Conservation (phyloP, 2,888 invertebrate genomes). For the Chironomus riparius region DNA sequence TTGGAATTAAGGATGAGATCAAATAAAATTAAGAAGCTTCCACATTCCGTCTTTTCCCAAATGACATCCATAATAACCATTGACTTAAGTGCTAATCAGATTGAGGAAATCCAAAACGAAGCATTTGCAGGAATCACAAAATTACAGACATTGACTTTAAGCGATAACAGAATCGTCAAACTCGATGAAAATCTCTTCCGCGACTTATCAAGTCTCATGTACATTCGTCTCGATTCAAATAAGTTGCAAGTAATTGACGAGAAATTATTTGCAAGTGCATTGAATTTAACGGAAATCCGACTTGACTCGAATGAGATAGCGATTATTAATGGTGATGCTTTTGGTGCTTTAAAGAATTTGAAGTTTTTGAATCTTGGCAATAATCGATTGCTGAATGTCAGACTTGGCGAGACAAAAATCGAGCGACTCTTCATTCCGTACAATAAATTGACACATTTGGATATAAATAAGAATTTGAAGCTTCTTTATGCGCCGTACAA, state of each 20-base stretch:
- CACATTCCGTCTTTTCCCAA: not conserved
- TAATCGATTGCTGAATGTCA: not conserved
- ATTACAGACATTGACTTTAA: conserved; percentile 4
- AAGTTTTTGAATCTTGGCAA: conserved; percentile 6
- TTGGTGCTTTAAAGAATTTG: not conserved
- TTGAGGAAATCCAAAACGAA: conserved; percentile 9
- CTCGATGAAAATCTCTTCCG: conserved; percentile 9
- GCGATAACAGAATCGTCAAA: not conserved
- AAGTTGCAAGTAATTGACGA: conserved; percentile 23
- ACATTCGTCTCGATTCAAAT: conserved; percentile 15
- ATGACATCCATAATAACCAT: not conserved
- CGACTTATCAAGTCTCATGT: not conserved
- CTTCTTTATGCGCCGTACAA: conserved; percentile 14
- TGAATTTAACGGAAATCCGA: conserved; percentile 14
- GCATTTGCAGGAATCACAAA: not conserved
- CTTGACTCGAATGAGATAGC: conserved; percentile 21
- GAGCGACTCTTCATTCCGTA: conserved; percentile 8
- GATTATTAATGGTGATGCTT: conserved; percentile 8
- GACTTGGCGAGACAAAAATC: not conserved
- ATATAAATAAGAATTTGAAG: conserved; percentile 12
- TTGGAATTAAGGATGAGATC: conserved; percentile 9
- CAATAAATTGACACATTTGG: conserved; percentile 2
- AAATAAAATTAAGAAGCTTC: conserved; percentile 16
- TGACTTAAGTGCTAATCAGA: conserved; percentile 11
- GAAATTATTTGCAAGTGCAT: conserved; percentile 12